Percentiles rank a stretch among this genome's conserved stretches.
Evolutionary conservation across 2,888 invertebrate species (phyloP).

Genomic region (Cantharis nigra): DNA sequence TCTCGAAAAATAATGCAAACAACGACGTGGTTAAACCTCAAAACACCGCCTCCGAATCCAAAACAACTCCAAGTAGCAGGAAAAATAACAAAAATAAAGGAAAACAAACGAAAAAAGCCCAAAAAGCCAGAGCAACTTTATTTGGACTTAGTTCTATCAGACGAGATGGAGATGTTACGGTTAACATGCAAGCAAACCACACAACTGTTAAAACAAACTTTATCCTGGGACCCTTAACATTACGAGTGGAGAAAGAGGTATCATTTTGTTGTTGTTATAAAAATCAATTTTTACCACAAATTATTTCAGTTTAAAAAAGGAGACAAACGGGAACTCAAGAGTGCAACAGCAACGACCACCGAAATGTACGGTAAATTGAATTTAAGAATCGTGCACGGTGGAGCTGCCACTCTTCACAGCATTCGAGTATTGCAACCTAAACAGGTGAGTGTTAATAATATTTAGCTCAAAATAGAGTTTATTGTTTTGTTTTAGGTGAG

Average conservation of each 20-base stretch:
- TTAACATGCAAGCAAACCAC: constrained; percentile 77
- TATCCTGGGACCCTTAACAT: constrained; percentile 75
- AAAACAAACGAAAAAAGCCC: constrained; percentile 57
- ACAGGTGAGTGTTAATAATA: constrained; percentile 63
- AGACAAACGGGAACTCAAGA: constrained; percentile 79
- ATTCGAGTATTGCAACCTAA: constrained; percentile 86
- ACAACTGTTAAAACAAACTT: constrained; percentile 85
- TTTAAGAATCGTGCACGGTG: constrained; percentile 76
- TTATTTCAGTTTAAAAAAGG: constrained; percentile 70
- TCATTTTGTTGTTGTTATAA: constrained; percentile 9
- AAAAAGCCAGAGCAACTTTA: constrained; percentile 76
- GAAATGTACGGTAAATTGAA: constrained; percentile 84
- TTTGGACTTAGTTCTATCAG: constrained; percentile 80
- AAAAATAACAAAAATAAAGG: constrained; percentile 35
- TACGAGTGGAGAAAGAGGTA: constrained; percentile 80
- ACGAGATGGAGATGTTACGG: constrained; percentile 79
- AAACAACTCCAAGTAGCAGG: constrained; percentile 34
- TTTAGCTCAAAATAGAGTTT: background rate
- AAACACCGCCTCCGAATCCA: constrained; percentile 26
- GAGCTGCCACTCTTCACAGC: constrained; percentile 80
- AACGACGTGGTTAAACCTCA: background rate
- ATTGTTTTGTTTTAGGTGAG: constrained; percentile 66
- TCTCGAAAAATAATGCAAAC: constrained; percentile 46
- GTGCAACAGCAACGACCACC: constrained; percentile 85
- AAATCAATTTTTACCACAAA: background rate